phyloP scores from a whole-genome alignment of 2,888 invertebrate genomes.

The Phymatocera aterrima region DNA sequence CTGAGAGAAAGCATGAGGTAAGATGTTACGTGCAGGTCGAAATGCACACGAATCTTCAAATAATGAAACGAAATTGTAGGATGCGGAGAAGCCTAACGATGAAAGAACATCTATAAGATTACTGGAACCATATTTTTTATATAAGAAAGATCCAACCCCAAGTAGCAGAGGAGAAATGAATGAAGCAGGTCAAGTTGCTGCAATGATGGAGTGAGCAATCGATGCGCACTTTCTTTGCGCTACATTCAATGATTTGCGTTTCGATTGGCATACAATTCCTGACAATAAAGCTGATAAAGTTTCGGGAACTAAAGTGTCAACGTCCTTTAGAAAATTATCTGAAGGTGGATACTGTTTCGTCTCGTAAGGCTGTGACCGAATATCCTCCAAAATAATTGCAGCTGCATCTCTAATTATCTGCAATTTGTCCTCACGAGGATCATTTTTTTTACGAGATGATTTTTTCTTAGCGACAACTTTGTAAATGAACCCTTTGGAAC shows the following conservation, averaged over 20 bases:
- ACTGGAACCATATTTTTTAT: slow-evolving; percentile 49
- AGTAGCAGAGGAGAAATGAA: slow-evolving; percentile 50
- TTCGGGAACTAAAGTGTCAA: slow-evolving; percentile 33
- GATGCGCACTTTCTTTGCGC: slow-evolving; percentile 28
- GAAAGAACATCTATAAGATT: slow-evolving; percentile 9
- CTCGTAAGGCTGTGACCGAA: slow-evolving; percentile 49
- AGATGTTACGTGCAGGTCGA: background rate
- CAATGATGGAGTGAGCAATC: background rate
- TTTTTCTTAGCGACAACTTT: too few relatives aligned
- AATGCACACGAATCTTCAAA: slow-evolving; percentile 47
- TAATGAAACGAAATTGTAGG: slow-evolving; percentile 47
- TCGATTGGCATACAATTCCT: slow-evolving; percentile 47
- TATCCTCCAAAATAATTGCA: slow-evolving; percentile 50
- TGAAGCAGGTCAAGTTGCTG: slow-evolving; percentile 46
- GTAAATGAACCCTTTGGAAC: too few relatives aligned
- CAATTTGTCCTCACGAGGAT: slow-evolving; percentile 44
- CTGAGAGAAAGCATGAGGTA: background rate
- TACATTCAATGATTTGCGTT: slow-evolving; percentile 47
- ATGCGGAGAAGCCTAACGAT: slow-evolving; percentile 45
- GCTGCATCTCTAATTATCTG: slow-evolving; percentile 47
- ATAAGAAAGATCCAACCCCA: slow-evolving; percentile 41
- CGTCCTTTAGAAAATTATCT: slow-evolving; percentile 45
- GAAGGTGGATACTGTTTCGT: slow-evolving; percentile 47
- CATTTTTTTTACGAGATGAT: too few relatives aligned
- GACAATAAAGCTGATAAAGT: slow-evolving; percentile 48